Evolutionary conservation across 1,140 invertebrate species (phyloP).

Genomic region (Ceratina japonica): DNA sequence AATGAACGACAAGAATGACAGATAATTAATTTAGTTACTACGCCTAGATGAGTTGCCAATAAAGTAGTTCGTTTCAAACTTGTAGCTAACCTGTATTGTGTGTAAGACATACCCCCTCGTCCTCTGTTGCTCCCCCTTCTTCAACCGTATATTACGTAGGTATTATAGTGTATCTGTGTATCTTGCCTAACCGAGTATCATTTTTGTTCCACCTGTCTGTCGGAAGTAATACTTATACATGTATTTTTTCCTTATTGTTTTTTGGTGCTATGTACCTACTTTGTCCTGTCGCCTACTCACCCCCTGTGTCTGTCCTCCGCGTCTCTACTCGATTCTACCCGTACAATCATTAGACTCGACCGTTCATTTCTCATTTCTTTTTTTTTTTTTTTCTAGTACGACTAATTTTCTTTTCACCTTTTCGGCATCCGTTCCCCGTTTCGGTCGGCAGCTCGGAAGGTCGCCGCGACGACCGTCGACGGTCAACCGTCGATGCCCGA

Average conservation of each 20-base stretch:
- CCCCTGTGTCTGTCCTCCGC: constrained; percentile 24
- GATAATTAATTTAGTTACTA: constrained; percentile 74
- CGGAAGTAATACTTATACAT: constrained; percentile 30
- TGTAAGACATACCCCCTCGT: constrained; percentile 62
- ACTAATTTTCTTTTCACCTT: constrained; percentile 13
- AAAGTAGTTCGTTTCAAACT: constrained; percentile 79
- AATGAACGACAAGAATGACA: constrained; percentile 52
- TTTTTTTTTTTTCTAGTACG: no score
- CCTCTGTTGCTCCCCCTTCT: background rate
- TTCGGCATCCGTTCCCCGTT: constrained; percentile 9
- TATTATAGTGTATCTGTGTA: constrained; percentile 2
- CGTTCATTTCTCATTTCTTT: background rate
- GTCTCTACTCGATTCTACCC: background rate
- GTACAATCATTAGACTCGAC: constrained; percentile 1
- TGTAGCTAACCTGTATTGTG: constrained; percentile 78
- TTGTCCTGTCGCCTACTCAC: constrained; percentile 12
- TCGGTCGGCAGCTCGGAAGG: constrained; percentile 24
- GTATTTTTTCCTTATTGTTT: background rate
- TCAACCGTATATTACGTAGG: no score
- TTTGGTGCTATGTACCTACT: constrained; percentile 55
- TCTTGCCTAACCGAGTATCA: constrained; percentile 5
- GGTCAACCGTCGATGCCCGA: constrained; percentile 31
- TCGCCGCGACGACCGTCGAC: constrained; percentile 6
- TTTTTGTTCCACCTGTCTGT: background rate
- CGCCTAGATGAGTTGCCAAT: constrained; percentile 79